These are phyloP conservation scores for Ceramica pisi DNA, from an alignment of 2,888 invertebrate genomes.

Conservation along the genomic window DNA sequence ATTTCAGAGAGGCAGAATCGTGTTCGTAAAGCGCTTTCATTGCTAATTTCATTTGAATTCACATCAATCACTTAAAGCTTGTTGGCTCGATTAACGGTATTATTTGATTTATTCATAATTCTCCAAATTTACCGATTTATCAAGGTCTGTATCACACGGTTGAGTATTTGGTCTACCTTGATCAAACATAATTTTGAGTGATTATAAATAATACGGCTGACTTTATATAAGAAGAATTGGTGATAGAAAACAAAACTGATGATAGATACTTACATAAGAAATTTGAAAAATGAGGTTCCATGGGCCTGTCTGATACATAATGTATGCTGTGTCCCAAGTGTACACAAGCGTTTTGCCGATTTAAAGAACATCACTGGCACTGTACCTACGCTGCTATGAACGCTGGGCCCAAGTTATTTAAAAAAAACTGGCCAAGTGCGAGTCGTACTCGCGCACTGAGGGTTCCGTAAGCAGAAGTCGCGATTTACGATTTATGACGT, in stretches of 20 bases:
- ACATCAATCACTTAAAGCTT: constrained; percentile 45
- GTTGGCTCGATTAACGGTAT: constrained; percentile 30
- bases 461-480: too few species aligned
- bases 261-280: too few species aligned
- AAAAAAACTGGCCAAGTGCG: too few species aligned
- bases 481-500: too few species aligned
- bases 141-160: constrained; percentile 1
- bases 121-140: constrained; percentile 23
- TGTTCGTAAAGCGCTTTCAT: constrained; percentile 34
- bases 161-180: constrained; percentile 9
- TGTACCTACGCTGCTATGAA: not conserved
- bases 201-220: not conserved
- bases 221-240: not conserved
- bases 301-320: not conserved
- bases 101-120: constrained; percentile 43
- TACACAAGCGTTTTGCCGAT: too few species aligned
- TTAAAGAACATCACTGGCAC: too few species aligned
- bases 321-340: too few species aligned
- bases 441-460: too few species aligned
- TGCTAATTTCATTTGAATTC: constrained; percentile 46
- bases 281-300: not conserved
- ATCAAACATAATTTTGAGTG: constrained; percentile 17
- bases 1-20: constrained; percentile 8
- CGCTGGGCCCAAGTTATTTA: not conserved
- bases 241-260: not conserved